Evolutionary conservation across 1,140 invertebrate genomes (phyloP).

Genomic region (Carposina sasakii): DNA sequence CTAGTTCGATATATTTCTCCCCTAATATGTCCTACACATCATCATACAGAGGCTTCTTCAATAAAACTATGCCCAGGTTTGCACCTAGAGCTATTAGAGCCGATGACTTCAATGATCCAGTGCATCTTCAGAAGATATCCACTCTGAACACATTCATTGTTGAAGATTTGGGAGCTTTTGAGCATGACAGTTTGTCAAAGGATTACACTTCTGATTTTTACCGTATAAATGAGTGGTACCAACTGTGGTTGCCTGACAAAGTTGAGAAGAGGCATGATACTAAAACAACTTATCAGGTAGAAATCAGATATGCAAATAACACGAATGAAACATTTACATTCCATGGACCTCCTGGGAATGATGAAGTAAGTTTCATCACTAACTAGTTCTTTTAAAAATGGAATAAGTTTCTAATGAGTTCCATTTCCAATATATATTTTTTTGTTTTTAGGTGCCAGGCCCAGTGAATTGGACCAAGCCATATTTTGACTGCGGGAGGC

Average conservation of each 20-base stretch:
- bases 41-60: conserved; percentile 96
- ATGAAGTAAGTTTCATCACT: conserved; percentile 75
- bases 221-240: conserved; percentile 95
- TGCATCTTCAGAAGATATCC: conserved; percentile 92
- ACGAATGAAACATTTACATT: conserved; percentile 97
- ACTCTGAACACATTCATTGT: conserved; percentile 91
- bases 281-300: conserved; percentile 93
- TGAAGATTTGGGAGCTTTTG: conserved; percentile 87
- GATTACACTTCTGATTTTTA: conserved; percentile 95
- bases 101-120: conserved; percentile 96
- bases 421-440: not conserved
- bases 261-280: conserved; percentile 89
- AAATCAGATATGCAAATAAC: conserved; percentile 95
- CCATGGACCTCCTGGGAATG: conserved; percentile 91
- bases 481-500: conserved; percentile 96
- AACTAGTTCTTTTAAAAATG: not conserved
- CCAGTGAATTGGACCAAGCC: conserved; percentile 95
- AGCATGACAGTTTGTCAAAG: conserved; percentile 78
- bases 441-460: conserved; percentile 74
- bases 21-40: conserved; percentile 96
- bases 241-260: conserved; percentile 89
- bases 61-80: conserved; percentile 96
- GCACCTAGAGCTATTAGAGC: conserved; percentile 93
- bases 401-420: not conserved
- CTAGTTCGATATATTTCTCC: conserved; percentile 94